Percentiles rank a stretch among this genome's conserved stretches.
These are phyloP conservation scores for Furcula furcula DNA, from an alignment of 2,888 invertebrate species.

Conservation along the genomic window DNA sequence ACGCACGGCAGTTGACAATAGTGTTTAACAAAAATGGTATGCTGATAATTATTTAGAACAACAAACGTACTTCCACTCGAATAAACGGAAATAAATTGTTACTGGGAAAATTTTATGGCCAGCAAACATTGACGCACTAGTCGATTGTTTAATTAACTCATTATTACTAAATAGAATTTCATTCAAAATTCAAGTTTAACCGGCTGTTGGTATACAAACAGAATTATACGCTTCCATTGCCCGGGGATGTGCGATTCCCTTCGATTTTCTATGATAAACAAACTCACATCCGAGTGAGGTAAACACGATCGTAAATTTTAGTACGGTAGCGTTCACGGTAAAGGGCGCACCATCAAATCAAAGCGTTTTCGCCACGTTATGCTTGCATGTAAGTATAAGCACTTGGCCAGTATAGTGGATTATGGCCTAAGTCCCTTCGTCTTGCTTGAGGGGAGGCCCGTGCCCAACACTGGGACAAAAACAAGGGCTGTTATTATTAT, in stretches of 20 bases:
- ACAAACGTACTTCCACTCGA: constrained; percentile 14
- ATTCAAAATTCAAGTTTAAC: constrained; percentile 56
- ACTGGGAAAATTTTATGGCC: constrained; percentile 28
- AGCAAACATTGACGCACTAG: constrained; percentile 30
- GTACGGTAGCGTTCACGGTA: constrained; percentile 44
- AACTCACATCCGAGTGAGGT: constrained; percentile 65
- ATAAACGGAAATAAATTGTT: constrained; percentile 27
- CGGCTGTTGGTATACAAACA: constrained; percentile 55
- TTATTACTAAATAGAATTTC: constrained; percentile 50
- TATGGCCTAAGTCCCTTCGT: too few relatives aligned
- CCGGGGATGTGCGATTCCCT: constrained; percentile 52
- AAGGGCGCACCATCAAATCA: constrained; percentile 60
- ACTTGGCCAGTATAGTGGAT: too few relatives aligned
- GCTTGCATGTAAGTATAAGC: too few relatives aligned
- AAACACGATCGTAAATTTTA: constrained; percentile 74
- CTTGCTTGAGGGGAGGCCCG: too few relatives aligned
- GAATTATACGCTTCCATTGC: constrained; percentile 63
- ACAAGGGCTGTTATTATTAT: too few relatives aligned
- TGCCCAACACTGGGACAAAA: too few relatives aligned
- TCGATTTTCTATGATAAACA: constrained; percentile 70
- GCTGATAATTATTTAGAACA: constrained; percentile 21
- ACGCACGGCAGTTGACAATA: constrained; percentile 13
- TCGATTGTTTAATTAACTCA: constrained; percentile 46
- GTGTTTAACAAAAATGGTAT: constrained; percentile 22
- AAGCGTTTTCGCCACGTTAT: constrained; percentile 41